These are phyloP conservation scores for Cygnus olor DNA, from an alignment of 2,797 vertebrate species.

Conservation along the genomic window DNA sequence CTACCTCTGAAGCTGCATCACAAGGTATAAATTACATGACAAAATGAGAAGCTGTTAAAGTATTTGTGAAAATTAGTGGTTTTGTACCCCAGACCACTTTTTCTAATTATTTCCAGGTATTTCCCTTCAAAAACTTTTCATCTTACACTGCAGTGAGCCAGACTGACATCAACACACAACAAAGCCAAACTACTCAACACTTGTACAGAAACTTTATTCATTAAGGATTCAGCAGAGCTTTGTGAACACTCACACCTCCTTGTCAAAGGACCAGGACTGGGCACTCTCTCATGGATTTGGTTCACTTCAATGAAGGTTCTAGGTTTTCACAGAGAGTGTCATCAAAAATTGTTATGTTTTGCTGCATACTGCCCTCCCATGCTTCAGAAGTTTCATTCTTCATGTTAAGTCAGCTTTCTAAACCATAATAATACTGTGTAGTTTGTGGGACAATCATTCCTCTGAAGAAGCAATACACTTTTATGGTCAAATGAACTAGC, in stretches of 20 bases:
- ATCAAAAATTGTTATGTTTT: not conserved
- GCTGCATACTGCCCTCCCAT: not conserved
- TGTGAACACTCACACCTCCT: not conserved
- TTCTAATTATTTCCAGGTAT: not conserved
- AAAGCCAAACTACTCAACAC: not conserved
- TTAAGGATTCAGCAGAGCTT: not conserved
- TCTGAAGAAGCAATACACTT: not conserved
- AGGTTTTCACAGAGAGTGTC: not conserved
- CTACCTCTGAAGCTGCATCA: not conserved
- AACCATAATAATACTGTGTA: not conserved
- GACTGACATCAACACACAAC: not conserved
- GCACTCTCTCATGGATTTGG: not conserved
- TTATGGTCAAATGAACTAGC: not conserved
- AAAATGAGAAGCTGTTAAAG: not conserved
- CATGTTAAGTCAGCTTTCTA: rapidly evolving
- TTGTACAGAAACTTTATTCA: not conserved
- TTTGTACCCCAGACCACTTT: not conserved
- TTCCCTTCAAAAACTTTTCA: not conserved
- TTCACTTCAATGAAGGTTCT: not conserved
- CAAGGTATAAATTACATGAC: not conserved
- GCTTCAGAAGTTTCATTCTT: not conserved
- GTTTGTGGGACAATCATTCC: not conserved
- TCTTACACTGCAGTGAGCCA: not conserved
- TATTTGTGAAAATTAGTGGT: not conserved
- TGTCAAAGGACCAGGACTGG: not conserved